Conservation (phyloP, 2,888 invertebrate genomes). For the Pristionchus exspectatus region DNA sequence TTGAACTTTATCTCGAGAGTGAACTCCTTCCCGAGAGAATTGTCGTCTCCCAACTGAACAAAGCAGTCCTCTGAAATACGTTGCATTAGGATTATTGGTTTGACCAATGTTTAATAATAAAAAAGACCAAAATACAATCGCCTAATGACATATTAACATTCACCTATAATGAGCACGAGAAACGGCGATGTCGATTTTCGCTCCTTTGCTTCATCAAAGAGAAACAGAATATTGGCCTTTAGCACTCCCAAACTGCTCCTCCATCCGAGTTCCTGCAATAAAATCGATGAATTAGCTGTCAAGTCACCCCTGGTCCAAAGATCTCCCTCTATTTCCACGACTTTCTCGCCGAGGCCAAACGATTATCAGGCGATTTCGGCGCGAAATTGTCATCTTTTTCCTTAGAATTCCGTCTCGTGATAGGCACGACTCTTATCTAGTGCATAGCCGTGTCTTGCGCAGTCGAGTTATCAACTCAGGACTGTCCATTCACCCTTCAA, state of each 20-base stretch:
- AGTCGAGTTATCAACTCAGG: conserved; percentile 37
- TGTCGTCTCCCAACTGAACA: conserved; percentile 77
- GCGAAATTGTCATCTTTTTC: conserved; percentile 39
- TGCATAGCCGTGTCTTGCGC: conserved; percentile 49
- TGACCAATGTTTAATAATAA: too few species aligned
- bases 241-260: conserved; percentile 71
- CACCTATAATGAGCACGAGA: conserved; percentile 71
- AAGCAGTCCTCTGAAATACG: conserved; percentile 72
- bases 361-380: conserved; percentile 26
- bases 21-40: conserved; percentile 74
- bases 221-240: conserved; percentile 76
- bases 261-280: conserved; percentile 76
- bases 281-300: not conserved
- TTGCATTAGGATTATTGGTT: too few species aligned
- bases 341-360: conserved; percentile 9
- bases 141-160: not conserved
- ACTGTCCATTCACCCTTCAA: conserved; percentile 28
- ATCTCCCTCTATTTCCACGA: conserved; percentile 9
- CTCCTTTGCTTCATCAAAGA: conserved; percentile 70
- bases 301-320: not conserved
- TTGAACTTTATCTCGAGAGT: conserved; percentile 77
- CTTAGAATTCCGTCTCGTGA: conserved; percentile 23
- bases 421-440: conserved; percentile 53
- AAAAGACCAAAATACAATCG: not conserved
- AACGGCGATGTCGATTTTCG: conserved; percentile 67